Evolutionary conservation across 2,888 invertebrate genomes (phyloP), one percentile per base, ranked within the genome.

Genomic region (Ectropis crepuscularia): DNA sequence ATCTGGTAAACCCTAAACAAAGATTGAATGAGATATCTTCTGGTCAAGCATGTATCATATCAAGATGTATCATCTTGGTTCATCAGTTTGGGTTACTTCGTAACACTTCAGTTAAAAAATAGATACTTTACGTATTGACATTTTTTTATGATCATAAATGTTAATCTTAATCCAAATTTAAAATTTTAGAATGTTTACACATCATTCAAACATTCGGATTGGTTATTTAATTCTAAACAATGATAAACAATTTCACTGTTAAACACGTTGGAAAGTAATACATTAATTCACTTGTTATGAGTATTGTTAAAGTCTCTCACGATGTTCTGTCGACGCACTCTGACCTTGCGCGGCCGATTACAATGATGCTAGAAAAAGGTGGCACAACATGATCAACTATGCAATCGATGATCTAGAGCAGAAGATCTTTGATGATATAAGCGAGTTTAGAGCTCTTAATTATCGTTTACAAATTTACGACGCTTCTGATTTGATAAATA

Each of bases 271-370:
- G 78, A 80, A 80, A 80, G 77, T 74, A 71, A 70, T 64, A 65
- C 61, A 68, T 69, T 66, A 71, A 63, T 2, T 70, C 47, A 55
- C 60, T 68, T 69, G 67, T 63, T 60, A 70, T 65, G 69, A 74
- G 65, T 75, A 78, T 80, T 77, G 79, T 78, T 55, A 58, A 64
- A 51, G 47, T 67, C 72, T 80, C 81, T 77, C 81, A 78, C 76
- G 75, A 63, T 61, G 70, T 73, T 73, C 74, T 76, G 75, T 74
- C 75, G 76, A 78, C 77, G 79, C 81, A 77, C 81, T 78, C 63
- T 77, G 72, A 79, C 79, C 79, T 83, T 81, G 75, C 71, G 42
- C 65, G 71, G 69, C 73, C 68, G 71, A 74, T 75, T 71, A 75
- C 57, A 74, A 72, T 55, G 65, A 59, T 53, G 62, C 42, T 61